Conservation (phyloP, 2,797 vertebrate species). For the Manis crassicaudata region DNA sequence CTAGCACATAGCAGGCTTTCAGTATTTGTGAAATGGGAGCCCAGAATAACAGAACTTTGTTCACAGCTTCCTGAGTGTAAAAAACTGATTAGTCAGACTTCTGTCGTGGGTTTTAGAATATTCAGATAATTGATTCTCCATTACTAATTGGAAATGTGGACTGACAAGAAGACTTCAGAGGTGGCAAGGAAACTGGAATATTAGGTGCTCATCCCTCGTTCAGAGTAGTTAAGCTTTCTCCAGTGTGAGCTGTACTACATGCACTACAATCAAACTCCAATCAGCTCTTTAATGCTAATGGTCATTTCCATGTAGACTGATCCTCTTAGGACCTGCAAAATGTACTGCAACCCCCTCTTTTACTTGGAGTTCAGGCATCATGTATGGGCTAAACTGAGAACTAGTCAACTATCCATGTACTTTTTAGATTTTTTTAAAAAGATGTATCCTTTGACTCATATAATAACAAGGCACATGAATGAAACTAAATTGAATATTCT, state of each 20-base stretch:
- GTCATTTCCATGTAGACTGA: neutral
- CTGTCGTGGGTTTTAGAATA: neutral
- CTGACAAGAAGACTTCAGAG: neutral
- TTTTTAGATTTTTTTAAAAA: constrained; percentile 26
- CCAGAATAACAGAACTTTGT: neutral
- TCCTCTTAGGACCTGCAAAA: neutral
- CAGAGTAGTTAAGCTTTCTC: neutral
- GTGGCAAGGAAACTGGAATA: neutral
- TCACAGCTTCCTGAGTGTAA: constrained; percentile 15
- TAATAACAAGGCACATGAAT: neutral
- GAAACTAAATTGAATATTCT: constrained; percentile 41
- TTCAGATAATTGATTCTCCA: constrained; percentile 11
- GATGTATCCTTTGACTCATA: neutral
- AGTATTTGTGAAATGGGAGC: neutral
- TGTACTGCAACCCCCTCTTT: neutral
- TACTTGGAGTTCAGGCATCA: neutral
- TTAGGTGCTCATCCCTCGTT: neutral
- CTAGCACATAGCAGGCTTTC: neutral
- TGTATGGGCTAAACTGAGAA: neutral
- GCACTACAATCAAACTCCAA: neutral
- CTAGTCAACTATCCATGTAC: neutral
- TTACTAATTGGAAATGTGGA: neutral
- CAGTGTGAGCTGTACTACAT: neutral
- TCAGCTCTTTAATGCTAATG: neutral
- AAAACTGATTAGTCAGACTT: constrained; percentile 13